Evolutionary conservation across 2,113 vertebrate species (phyloP).

Genomic region (Xenopus laevis): DNA sequence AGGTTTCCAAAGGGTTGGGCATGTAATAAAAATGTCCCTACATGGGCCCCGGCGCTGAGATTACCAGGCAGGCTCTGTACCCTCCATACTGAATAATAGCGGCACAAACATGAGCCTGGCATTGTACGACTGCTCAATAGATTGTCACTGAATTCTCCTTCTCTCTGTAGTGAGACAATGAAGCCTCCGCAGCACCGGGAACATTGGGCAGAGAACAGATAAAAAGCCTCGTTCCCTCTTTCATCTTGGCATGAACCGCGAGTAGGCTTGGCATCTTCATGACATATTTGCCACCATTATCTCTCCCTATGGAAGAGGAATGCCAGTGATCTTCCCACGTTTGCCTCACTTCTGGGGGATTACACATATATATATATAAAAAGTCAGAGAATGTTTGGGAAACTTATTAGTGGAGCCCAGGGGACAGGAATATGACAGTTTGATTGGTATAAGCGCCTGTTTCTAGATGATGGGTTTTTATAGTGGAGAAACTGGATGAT

Average conservation of each 20-base stretch:
- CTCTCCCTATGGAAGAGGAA: background rate
- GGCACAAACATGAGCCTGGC: too few species aligned
- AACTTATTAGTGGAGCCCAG: background rate
- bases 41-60: background rate
- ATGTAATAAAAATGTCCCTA: background rate
- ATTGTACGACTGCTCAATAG: background rate
- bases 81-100: too few species aligned
- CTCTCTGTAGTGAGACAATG: too few species aligned
- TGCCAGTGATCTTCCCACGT: background rate
- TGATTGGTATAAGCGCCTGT: background rate
- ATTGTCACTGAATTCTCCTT: background rate
- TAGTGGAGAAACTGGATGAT: too few species aligned
- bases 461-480: too few species aligned
- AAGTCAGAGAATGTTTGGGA: background rate
- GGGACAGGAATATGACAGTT: background rate
- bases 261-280: background rate
- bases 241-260: background rate
- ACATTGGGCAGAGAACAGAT: too few species aligned
- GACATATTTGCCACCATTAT: background rate
- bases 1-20: background rate
- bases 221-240: background rate
- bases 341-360: background rate
- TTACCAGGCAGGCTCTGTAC: background rate
- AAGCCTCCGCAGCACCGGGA: background rate
- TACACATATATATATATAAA: too few species aligned